Percentiles rank a stretch among this genome's conserved stretches.
Conservation (phyloP, 2,113 vertebrate genomes). For the Ceyx cyanopectus region DNA sequence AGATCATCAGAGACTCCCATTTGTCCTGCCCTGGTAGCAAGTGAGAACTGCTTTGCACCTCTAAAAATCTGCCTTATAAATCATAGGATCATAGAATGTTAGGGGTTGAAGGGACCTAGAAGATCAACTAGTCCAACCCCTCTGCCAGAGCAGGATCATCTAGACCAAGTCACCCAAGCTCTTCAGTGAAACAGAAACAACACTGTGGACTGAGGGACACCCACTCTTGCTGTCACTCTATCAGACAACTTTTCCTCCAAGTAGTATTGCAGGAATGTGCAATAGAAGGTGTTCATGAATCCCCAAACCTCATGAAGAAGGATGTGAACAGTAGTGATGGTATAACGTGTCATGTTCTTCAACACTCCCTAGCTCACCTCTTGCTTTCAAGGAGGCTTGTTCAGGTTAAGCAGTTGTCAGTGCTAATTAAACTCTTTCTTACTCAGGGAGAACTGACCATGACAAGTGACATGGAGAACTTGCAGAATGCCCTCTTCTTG, state of each 20-base stretch:
- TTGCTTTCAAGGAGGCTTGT: background rate
- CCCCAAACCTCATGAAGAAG: background rate
- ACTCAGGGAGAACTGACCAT: conserved; percentile 92
- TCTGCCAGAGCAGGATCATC: too few species aligned
- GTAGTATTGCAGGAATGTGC: background rate
- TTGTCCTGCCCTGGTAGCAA: background rate
- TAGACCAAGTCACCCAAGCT: background rate
- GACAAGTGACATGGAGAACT: conserved; percentile 90
- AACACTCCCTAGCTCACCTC: background rate
- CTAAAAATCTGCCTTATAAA: background rate
- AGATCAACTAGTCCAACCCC: too few species aligned
- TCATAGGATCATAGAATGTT: too few species aligned
- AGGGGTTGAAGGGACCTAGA: too few species aligned
- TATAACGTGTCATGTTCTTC: background rate
- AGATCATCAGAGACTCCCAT: background rate
- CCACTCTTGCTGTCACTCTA: background rate
- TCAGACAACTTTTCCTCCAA: background rate
- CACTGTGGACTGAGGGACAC: background rate
- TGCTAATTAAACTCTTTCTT: background rate
- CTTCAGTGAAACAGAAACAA: background rate
- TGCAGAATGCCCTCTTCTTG: conserved; percentile 88
- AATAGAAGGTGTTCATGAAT: background rate
- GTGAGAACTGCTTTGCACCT: background rate
- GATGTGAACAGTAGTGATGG: background rate
- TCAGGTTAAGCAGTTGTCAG: background rate